phyloP scores from a whole-genome alignment of 2,797 vertebrate species.

The Catamblyrhynchus diadema region DNA sequence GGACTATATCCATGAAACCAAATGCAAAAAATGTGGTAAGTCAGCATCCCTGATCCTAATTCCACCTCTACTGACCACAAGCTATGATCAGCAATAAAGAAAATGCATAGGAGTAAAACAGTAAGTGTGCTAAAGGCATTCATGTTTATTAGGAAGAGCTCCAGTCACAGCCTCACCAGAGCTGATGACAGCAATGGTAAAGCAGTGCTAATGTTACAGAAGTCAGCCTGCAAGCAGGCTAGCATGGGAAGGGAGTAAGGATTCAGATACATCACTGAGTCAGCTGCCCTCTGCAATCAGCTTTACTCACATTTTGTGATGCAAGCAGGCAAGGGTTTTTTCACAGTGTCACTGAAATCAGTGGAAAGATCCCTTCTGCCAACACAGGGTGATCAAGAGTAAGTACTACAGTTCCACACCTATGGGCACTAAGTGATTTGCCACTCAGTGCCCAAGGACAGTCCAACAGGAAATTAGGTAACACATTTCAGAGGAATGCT shows the following conservation, averaged over 20 bases:
- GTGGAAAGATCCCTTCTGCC: neutral
- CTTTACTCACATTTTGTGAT: neutral
- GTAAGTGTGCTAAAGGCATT: neutral
- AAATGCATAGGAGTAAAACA: neutral
- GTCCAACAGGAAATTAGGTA: neutral
- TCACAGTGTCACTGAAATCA: neutral
- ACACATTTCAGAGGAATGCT: neutral
- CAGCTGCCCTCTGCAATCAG: neutral
- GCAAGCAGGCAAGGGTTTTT: neutral
- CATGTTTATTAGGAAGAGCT: neutral
- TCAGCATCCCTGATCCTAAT: neutral
- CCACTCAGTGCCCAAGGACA: neutral
- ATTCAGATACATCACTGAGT: neutral
- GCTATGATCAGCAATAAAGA: neutral
- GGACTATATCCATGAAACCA: slow-evolving; percentile 92
- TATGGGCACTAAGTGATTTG: neutral
- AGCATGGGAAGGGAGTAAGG: neutral
- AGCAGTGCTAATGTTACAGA: neutral
- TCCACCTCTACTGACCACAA: neutral
- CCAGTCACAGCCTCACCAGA: neutral
- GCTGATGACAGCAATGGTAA: neutral
- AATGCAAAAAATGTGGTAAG: slow-evolving; percentile 97
- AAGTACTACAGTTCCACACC: neutral
- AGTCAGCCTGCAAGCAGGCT: neutral
- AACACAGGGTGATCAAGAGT: neutral